Base-by-base conservation (phyloP, 2,113 vertebrate genomes). In the Noturus placidus region DNA sequence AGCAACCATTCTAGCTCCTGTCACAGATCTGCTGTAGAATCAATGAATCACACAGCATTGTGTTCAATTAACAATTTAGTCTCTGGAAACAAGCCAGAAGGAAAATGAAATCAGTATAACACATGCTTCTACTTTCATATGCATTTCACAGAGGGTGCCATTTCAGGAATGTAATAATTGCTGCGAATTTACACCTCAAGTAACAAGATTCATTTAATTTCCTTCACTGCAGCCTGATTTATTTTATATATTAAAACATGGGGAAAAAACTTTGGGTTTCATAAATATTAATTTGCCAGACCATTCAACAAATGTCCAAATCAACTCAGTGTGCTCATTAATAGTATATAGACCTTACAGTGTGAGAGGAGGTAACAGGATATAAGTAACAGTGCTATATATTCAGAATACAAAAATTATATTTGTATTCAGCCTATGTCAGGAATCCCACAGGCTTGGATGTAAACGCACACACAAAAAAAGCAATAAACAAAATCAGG, bases 71-170 rank as follows among this genome's bases (percentile, higher is more conserved):
- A 82, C 65, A 87, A 82, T 82, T 80, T 80, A n/a, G 46, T 57
- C 27, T 82, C 27, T 87, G 78, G 86, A 87, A 87, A 82, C 63
- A 82, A 87, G 86, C 86, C 86, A 72, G 78, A 67, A 35, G 85
- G 59, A 38, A 14, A 70, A 81, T 70, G 65, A 82, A 87, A 86
- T 69, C 77, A 81, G 76, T 78, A 69, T 67, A 63, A 72, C 78
- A 82, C 78, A 82, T 87, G 63, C 76, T 69, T 69, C 78, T 82
- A 59, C 78, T 82, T 81, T 82, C 11, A 19, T 50, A 82, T 87
- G 63, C 63, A 65, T 59, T 70, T 87, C 86, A 72, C 77, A 81
- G 59, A 33, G 65, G 19, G 35, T 72, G 63, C 20, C 63, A 35
- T 87, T 87, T 57, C 22, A 46, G 86, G 52, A 81, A 82, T 59